Conservation (phyloP, 2,113 vertebrate species). For the Oxyura jamaicensis region DNA sequence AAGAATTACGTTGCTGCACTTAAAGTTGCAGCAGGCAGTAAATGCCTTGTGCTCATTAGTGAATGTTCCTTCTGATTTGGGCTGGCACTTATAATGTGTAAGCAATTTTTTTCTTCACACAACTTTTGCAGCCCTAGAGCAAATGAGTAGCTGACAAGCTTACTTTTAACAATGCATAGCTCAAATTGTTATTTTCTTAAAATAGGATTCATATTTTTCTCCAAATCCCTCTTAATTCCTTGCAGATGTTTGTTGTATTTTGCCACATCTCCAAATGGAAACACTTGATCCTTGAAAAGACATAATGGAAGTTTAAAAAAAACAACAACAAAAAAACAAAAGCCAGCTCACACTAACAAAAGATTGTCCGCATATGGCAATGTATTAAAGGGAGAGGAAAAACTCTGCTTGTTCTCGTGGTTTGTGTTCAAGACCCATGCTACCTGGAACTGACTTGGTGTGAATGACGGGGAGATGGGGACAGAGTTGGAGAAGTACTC, state of each 20-base stretch:
- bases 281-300: conserved; percentile 38
- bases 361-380: background rate
- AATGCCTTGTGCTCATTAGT: conserved; percentile 28
- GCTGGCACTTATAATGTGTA: conserved; percentile 24
- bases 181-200: conserved; percentile 46
- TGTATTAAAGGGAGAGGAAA: background rate
- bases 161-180: conserved; percentile 49
- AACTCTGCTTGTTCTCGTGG: background rate
- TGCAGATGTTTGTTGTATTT: conserved; percentile 31
- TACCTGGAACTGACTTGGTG: background rate
- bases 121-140: background rate
- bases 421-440: background rate
- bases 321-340: no score
- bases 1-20: background rate
- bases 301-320: background rate
- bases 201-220: conserved; percentile 23
- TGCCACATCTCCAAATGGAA: conserved; percentile 2
- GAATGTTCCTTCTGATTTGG: conserved; percentile 17
- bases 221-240: conserved; percentile 66
- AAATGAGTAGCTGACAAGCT: conserved; percentile 53
- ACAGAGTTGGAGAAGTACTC: background rate
- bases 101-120: conserved; percentile 13
- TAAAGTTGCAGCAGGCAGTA: background rate
- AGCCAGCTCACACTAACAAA: background rate
- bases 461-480: background rate